Evolutionary conservation across 2,888 invertebrate genomes (phyloP), one percentile per base, ranked within the genome.

Genomic region (Embidobia sp.): DNA sequence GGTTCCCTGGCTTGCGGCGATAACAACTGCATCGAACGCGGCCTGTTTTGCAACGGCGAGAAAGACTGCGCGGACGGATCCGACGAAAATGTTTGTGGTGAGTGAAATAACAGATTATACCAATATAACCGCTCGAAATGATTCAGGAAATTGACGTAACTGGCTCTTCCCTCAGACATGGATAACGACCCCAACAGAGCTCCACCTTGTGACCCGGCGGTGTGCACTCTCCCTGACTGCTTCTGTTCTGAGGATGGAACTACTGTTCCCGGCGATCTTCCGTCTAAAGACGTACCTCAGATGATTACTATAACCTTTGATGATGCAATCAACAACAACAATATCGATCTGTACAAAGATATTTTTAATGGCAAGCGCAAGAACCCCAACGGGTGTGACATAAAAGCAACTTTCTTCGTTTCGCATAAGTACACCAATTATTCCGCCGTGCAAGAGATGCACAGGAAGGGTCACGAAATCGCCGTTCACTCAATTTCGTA

Each of bases 261-360:
- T 29, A 91, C 93, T 37, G 94, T 96, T 82, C 97, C 97, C 77
- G 96, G 96, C 8, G 96, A 96, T 86, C 90, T 96, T 48, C 96
- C 95, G 8, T 89, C 93, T 77, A 95, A 93, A 90, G 96, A 96
- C 85, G 96, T 97, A 0, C 97, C 97, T 3, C 97, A 97, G 91
- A 97, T 97, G 97, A 94, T 97, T 86, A 97, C 96, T 67, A 95
- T 97, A 87, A 97, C 97, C 51, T 97, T 97, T 88, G 97, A 97
- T 87, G 97, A 97, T 85, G 97, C 97, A 85, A 96, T 97, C 90
- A 97, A 97, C 90, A 97, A 97, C 90, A 97, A 97, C 91, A 97
- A 97, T 90, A 97, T 97, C 87, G 97, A 96, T 84, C 91, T 97
- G 51, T 97, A 97, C 92, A 96, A 96, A 89, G 96, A 97, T 86